A percentile compares a stretch with the other conserved stretches of the same genome.
Evolutionary conservation across 2,113 vertebrate species (phyloP).

Genomic region (Austrofundulus limnaeus): DNA sequence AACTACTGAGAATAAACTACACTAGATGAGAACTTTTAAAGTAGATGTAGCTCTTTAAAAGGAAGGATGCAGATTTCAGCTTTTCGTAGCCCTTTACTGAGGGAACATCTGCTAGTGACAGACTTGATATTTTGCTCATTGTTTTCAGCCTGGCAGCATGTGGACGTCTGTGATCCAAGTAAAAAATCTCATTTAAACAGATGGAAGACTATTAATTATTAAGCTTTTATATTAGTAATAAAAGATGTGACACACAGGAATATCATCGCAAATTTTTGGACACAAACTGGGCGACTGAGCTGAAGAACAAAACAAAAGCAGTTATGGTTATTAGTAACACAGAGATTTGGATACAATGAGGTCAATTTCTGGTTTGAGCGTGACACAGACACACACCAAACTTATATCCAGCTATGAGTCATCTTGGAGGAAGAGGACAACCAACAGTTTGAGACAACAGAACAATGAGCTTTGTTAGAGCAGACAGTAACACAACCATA

Average conservation of each 20-base stretch:
- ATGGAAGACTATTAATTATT: too few relatives aligned
- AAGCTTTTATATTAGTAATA: neutral
- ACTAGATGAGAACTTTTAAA: constrained; percentile 3
- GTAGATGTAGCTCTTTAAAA: constrained; percentile 8
- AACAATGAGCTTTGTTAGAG: constrained; percentile 67
- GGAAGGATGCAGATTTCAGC: constrained; percentile 12
- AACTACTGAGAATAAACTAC: constrained; percentile 23
- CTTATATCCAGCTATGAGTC: constrained; percentile 53
- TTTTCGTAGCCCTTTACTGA: constrained; percentile 23
- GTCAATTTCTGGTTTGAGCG: constrained; percentile 24
- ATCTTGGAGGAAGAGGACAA: constrained; percentile 66
- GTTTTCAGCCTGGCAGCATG: constrained; percentile 4
- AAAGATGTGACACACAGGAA: constrained; percentile 38
- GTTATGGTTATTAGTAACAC: constrained; percentile 50
- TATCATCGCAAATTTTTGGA: constrained; percentile 4
- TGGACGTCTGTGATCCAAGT: constrained; percentile 9
- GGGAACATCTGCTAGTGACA: constrained; percentile 57
- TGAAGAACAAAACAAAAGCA: constrained; percentile 58
- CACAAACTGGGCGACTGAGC: constrained; percentile 12
- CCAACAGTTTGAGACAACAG: constrained; percentile 65
- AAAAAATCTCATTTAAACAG: too few relatives aligned
- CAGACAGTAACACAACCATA: constrained; percentile 32
- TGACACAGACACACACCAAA: constrained; percentile 59
- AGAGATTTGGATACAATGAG: constrained; percentile 23
- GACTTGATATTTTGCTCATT: constrained; percentile 35